These are phyloP conservation scores for Lepidurus couesii DNA, from an alignment of 1,140 invertebrate species.

Conservation along the genomic window DNA sequence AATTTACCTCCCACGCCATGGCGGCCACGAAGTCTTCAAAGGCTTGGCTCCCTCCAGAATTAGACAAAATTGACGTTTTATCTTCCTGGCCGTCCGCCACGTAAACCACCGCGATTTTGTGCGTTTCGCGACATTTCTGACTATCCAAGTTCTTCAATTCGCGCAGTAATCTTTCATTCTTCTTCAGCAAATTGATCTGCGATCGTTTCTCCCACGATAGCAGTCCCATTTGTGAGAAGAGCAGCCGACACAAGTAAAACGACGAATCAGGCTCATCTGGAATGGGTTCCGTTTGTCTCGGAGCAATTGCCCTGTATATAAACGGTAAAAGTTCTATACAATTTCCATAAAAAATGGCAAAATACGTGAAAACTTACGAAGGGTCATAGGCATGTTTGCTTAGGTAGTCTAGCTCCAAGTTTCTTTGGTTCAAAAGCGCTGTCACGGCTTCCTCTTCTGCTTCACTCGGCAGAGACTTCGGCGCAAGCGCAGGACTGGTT, in stretches of 20 bases:
- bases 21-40: slow-evolving; percentile 93
- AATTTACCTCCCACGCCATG: slow-evolving; percentile 84
- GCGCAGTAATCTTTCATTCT: slow-evolving; percentile 81
- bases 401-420: slow-evolving; percentile 66
- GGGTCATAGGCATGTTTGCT: slow-evolving; percentile 41
- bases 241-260: slow-evolving; percentile 77
- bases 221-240: slow-evolving; percentile 84
- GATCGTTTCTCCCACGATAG: slow-evolving; percentile 81
- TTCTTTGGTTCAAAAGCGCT: slow-evolving; percentile 71
- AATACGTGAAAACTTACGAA: slow-evolving; percentile 35
- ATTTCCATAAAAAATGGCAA: not conserved
- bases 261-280: slow-evolving; percentile 50
- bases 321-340: slow-evolving; percentile 4
- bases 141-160: slow-evolving; percentile 89
- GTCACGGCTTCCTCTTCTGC: slow-evolving; percentile 76
- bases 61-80: slow-evolving; percentile 81
- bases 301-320: slow-evolving; percentile 46
- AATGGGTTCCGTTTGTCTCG: slow-evolving; percentile 43
- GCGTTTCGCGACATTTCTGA: slow-evolving; percentile 86
- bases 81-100: slow-evolving; percentile 95
- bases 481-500: slow-evolving; percentile 58
- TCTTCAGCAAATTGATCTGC: slow-evolving; percentile 77
- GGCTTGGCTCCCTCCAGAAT: slow-evolving; percentile 73
- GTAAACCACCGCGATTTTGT: slow-evolving; percentile 99
- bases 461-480: slow-evolving; percentile 59